phyloP scores from a whole-genome alignment of 23 tunicate species.

The Trididemnum miniatum region DNA sequence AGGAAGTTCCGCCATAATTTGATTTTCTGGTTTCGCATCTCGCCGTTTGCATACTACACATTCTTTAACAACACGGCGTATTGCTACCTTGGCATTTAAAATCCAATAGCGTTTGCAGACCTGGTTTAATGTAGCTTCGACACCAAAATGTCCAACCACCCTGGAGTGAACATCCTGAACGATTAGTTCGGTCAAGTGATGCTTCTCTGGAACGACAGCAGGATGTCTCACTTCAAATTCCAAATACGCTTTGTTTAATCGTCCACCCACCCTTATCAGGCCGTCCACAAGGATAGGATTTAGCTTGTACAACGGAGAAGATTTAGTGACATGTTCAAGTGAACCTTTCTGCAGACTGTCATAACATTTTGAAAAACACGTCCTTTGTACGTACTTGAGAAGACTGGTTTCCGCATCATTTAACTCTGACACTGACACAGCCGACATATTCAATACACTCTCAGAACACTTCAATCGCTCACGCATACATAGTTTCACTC shows the following conservation, averaged over 20 bases:
- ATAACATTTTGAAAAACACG: background rate
- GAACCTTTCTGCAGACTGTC: background rate
- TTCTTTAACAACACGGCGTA: no score
- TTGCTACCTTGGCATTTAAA: background rate
- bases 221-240: slow-evolving; percentile 17
- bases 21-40: no score
- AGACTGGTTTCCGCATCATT: background rate
- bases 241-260: background rate
- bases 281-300: background rate
- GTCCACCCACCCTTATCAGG: slow-evolving; percentile 10
- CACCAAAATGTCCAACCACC: background rate
- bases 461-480: background rate
- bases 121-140: background rate
- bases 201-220: background rate
- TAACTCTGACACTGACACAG: background rate
- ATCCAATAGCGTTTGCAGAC: background rate
- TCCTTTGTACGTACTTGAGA: background rate
- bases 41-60: no score
- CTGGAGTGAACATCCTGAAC: slow-evolving; percentile 14
- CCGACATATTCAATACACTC: no score
- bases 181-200: background rate
- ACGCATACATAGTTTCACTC: background rate
- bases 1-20: no score
- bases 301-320: background rate
- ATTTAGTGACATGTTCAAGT: background rate